These are phyloP conservation scores for Pocillopora meandrina DNA, from an alignment of 92 coral and sea anemone genomes.

Conservation along the genomic window DNA sequence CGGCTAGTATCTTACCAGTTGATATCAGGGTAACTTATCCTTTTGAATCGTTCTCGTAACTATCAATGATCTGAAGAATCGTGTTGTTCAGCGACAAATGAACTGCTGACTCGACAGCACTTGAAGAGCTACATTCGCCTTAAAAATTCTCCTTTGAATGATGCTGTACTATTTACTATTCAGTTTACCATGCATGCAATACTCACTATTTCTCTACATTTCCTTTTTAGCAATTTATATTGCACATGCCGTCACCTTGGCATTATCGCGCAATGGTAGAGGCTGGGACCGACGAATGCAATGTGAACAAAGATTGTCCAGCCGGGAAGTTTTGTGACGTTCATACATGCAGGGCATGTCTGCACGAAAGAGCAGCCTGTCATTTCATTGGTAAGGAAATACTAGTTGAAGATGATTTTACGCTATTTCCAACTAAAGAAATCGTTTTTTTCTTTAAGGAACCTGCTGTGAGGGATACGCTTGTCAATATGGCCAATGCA, in stretches of 20 bases:
- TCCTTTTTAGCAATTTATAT: conserved; percentile 63
- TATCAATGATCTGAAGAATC: no score
- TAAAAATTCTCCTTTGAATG: no score
- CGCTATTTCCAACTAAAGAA: not conserved
- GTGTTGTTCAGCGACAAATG: no score
- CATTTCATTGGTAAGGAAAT: conserved; percentile 71
- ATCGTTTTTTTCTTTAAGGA: conserved; percentile 32
- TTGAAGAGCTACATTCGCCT: no score
- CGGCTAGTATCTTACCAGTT: no score
- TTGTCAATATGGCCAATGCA: conserved; percentile 85
- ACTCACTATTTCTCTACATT: not conserved
- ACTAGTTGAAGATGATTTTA: not conserved
- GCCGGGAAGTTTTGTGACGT: conserved; percentile 82
- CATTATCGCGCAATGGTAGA: conserved; percentile 54
- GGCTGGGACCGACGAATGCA: conserved; percentile 64
- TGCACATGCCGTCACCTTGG: conserved; percentile 61
- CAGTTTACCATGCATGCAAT: no score
- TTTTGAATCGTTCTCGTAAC: no score
- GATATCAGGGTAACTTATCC: no score
- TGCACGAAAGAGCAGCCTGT: conserved; percentile 65
- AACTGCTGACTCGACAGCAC: no score
- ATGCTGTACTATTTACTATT: no score
- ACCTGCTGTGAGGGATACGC: conserved; percentile 81
- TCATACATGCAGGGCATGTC: conserved; percentile 75
- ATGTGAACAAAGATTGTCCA: conserved; percentile 79